Percentiles rank a stretch among this genome's conserved stretches.
Conservation (phyloP, 2,113 vertebrate genomes). For the Pandion haliaetus region DNA sequence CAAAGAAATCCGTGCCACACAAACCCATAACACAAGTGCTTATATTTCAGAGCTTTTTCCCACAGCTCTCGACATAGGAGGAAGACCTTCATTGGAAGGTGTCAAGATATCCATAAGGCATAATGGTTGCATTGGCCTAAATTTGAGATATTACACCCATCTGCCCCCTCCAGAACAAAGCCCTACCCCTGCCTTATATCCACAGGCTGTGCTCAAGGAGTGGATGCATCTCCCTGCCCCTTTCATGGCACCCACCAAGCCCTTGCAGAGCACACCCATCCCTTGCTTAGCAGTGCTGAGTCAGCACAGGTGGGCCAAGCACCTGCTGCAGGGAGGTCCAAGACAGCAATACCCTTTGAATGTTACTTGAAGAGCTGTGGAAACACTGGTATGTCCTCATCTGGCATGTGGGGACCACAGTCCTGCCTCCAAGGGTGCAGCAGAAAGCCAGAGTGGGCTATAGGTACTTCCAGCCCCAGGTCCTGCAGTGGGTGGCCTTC, state of each 20-base stretch:
- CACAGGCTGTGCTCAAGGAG: neutral
- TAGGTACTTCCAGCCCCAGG: neutral
- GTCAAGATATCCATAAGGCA: neutral
- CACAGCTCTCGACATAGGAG: rapidly evolving
- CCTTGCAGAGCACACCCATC: neutral
- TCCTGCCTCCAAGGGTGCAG: neutral
- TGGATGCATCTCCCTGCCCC: neutral
- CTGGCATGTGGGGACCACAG: neutral
- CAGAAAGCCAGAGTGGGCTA: neutral
- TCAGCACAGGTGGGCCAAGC: neutral
- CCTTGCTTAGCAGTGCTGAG: neutral
- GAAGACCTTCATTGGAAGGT: neutral
- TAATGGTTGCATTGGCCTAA: neutral
- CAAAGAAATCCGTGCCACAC: too few relatives aligned
- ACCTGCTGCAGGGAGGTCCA: neutral
- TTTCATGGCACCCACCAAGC: rapidly evolving
- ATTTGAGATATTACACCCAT: neutral
- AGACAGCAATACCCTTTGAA: neutral
- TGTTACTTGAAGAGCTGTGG: neutral
- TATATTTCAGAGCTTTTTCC: neutral
- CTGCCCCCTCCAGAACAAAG: neutral
- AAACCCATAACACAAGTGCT: too few relatives aligned
- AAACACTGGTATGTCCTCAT: neutral
- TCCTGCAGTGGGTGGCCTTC: neutral
- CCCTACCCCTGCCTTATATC: neutral